Base-by-base conservation (phyloP, 1,140 invertebrate genomes). In the Drosophila trapezifrons region DNA sequence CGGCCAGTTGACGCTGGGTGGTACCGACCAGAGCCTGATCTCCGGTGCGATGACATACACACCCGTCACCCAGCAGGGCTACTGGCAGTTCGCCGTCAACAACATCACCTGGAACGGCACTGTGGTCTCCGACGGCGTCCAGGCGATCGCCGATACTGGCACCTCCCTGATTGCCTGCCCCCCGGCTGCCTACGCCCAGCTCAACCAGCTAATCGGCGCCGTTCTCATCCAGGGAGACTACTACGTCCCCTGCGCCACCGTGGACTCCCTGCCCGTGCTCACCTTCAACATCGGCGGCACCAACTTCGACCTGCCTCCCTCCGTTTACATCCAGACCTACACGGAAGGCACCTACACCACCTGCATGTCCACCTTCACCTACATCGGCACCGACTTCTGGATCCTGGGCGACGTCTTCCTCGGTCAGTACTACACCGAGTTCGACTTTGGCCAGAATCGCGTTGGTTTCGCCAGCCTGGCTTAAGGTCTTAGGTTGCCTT, bases 351-450 rank as follows among this genome's bases (percentile, higher is more conserved):
- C 47, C 37, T 22, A 29, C 45, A 94, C 98, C 54, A 60, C 18
- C 54, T 99, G 98, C 91, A 92, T 99, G 54, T 98, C 96, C 90
- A 98, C 98, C 58, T 99, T 99, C 92, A 97, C 63, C n/a, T 77
- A 59, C 6, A 80, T 84, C 18, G 66, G 86, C 29, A 89, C 84
- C 20, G 97, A 97, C 10, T 91, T 91, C 47, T 91, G 90, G 90
- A 90, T 91, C 27, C 54, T 91, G 8, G 90, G 90, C 22, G 95
- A 96, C 86, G 94, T 96, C 37, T 96, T 96, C 87, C 95, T 96
- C 76, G 95, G 95, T 13, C 93, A 93, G 64, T 96, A 93, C 86
- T 96, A 96, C 90, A 95, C 95, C 3, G 94, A 95, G 86, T 96
- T 96, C 86, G 95, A 96, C 91, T 76, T 95, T 75, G 94, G 93